Conservation (phyloP, 2,797 vertebrate genomes). For the Sandelia bainsii region DNA sequence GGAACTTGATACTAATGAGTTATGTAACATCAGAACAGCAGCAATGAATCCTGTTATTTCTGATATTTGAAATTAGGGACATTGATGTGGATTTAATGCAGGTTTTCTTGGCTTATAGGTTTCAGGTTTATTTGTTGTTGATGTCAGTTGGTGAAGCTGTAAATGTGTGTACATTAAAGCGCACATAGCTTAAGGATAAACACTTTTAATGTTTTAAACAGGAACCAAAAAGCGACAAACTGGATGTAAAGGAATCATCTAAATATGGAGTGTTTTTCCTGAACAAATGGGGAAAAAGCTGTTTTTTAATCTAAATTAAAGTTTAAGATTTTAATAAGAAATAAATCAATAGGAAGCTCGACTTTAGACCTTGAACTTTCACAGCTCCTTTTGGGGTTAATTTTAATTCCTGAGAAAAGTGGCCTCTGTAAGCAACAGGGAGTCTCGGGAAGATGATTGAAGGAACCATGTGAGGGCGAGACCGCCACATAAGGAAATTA, state of each 20-base stretch:
- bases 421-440: conserved; percentile 46
- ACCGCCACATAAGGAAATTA: conserved; percentile 79
- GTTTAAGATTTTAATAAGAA: conserved; percentile 1
- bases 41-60: background rate
- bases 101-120: background rate
- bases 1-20: conserved; percentile 47
- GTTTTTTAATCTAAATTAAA: background rate
- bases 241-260: conserved; percentile 25
- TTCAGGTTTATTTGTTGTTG: too few species aligned
- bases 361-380: conserved; percentile 25
- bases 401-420: conserved; percentile 60
- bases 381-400: conserved; percentile 30
- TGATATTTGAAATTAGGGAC: background rate
- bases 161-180: conserved; percentile 25
- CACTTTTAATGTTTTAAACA: conserved; percentile 52
- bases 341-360: background rate
- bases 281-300: background rate
- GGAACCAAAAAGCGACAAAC: conserved; percentile 21
- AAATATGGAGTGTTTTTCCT: conserved; percentile 1
- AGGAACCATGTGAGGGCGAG: conserved; percentile 74
- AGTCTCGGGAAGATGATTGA: conserved; percentile 58
- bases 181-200: conserved; percentile 57
- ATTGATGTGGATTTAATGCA: background rate
- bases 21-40: conserved; percentile 24
- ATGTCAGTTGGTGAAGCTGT: conserved; percentile 26